Conservation (phyloP, 2,797 vertebrate species). For the Poecilia picta region DNA sequence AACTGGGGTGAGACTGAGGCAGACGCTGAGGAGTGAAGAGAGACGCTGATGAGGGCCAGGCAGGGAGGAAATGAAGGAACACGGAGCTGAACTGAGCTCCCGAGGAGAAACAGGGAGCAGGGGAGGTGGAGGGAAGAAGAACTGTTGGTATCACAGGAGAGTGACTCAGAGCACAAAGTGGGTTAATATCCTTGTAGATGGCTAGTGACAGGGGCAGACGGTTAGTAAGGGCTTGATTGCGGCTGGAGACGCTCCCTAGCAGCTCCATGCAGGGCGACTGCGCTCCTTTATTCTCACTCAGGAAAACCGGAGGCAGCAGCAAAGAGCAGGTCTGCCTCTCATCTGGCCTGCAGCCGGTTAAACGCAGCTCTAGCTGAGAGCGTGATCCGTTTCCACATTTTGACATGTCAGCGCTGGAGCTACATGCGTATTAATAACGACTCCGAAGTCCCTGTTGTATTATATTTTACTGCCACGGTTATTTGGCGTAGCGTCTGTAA, state of each 20-base stretch:
- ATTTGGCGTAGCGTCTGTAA: neutral
- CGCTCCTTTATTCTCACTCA: neutral
- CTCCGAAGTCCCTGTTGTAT: neutral
- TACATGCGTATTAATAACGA: neutral
- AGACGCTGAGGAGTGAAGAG: neutral
- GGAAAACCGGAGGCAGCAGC: neutral
- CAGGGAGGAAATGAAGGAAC: neutral
- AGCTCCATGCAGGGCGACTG: neutral
- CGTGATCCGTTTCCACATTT: neutral
- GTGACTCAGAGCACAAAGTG: neutral
- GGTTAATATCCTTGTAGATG: neutral
- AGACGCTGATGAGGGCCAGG: constrained; percentile 6
- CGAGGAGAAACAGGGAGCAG: constrained; percentile 1
- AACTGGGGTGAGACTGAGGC: constrained; percentile 3
- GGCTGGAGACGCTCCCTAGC: neutral
- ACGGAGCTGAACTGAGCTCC: neutral
- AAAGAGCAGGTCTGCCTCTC: neutral
- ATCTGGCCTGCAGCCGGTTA: neutral
- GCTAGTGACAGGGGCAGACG: neutral
- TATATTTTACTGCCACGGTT: neutral
- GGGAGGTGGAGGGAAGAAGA: neutral
- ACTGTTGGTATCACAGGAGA: neutral
- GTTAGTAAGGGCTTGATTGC: constrained; percentile 9
- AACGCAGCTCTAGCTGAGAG: neutral
- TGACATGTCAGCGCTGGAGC: neutral